These are phyloP conservation scores for Danio jaintianensis DNA, from an alignment of 2,797 vertebrate species.

Conservation along the genomic window DNA sequence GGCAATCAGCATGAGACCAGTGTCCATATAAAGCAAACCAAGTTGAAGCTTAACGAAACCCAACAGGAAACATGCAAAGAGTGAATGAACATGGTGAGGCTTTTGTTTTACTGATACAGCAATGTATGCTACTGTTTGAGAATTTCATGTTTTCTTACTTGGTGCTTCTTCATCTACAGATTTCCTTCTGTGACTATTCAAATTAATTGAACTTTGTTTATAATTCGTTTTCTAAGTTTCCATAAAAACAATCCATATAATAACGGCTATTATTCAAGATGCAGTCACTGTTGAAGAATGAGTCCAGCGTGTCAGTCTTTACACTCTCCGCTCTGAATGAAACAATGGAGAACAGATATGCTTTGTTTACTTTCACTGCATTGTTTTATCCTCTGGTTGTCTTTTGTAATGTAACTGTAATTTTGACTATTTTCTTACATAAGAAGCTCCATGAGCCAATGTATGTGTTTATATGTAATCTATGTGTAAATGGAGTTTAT, in stretches of 20 bases:
- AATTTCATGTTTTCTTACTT: not conserved
- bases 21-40: conserved; percentile 1
- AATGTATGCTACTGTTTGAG: not conserved
- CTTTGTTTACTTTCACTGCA: conserved; percentile 44
- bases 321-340: conserved; percentile 61
- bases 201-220: not conserved
- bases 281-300: conserved; percentile 57
- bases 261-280: conserved; percentile 24
- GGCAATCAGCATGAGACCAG: not conserved
- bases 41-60: not conserved
- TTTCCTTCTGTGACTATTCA: not conserved
- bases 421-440: conserved; percentile 36
- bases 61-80: not conserved
- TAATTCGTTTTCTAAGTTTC: not conserved
- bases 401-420: conserved; percentile 40
- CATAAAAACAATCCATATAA: not conserved
- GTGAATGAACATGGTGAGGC: conserved; percentile 3
- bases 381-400: conserved; percentile 49
- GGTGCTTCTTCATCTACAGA: not conserved
- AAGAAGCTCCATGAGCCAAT: conserved; percentile 57
- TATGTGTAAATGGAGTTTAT: conserved; percentile 57
- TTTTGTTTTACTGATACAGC: not conserved
- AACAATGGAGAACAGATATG: conserved; percentile 36
- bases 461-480: conserved; percentile 59
- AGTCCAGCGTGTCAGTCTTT: conserved; percentile 56